Evolutionary conservation across 2,888 invertebrate genomes (phyloP), one percentile per base, ranked within the genome.

Genomic region (Seira ritae): DNA sequence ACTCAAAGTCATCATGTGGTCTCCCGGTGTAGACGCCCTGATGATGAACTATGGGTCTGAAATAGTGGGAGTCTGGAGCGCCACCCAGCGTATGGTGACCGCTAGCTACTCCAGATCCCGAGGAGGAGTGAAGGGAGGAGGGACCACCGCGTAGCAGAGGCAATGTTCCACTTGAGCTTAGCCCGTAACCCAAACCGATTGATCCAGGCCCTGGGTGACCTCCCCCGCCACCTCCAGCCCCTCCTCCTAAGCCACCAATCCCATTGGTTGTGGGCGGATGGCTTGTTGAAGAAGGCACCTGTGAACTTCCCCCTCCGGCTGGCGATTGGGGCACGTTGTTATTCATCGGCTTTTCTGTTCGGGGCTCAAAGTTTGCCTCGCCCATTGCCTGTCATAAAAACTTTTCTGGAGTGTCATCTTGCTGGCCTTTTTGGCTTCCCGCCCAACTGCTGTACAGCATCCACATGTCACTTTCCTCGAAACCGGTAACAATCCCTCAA

Each of bases 1-100:
- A 74, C 79, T 88, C 88, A 85, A 88, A 87, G 82, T 88, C 88
- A 84, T 88, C 88, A 81, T 87, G 87, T 69, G 85, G 84, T 82
- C 87, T 79, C 22, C 87, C 87, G 8, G 84, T 82, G 76, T 85
- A 86, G 80, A 86, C 84, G 22, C 85, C 86, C 22, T 83, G 88
- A 84, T 86, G 88, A 84, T 87, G 87, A 50, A 82, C 84, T 72
- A 88, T 88, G 74, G 88, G 88, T 75, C 88, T 85, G 80, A 88
- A 88, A 80, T 87, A 88, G 67, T 88, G 88, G 81, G 76, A 86
- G 80, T 81, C 85, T 55, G 83, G 86, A 60, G 80, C 75, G 66
- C 79, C 81, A 31, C 76, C 80, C 12, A 85, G 50, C 6, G 80
- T 71, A 60, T 80, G 80, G 69, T 78, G 77, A 67, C 84, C 75